Percentiles rank a stretch among this genome's conserved stretches.
phyloP scores from a whole-genome alignment of 2,797 vertebrate species.

The Peromyscus nudipes region DNA sequence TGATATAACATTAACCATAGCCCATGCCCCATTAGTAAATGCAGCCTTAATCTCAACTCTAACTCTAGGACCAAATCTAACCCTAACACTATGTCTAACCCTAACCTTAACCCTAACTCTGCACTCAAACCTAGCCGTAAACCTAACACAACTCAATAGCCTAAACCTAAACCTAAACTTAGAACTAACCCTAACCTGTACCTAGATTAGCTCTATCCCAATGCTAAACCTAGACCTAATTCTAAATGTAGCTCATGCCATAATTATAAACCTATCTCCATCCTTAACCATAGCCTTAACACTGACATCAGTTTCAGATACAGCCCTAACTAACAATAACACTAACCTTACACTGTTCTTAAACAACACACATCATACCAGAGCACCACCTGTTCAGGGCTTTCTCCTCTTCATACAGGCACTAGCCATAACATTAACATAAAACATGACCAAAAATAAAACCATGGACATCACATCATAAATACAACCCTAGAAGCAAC shows the following conservation, averaged over 20 bases:
- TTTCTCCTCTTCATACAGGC: background rate
- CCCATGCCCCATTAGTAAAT: background rate
- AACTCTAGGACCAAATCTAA: background rate
- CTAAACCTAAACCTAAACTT: background rate
- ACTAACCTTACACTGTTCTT: background rate
- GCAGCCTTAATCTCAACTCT: background rate
- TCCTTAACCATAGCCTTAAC: background rate
- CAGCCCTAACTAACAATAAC: background rate
- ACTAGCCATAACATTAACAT: background rate
- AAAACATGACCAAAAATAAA: background rate
- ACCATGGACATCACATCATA: too few species aligned
- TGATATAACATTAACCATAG: background rate
- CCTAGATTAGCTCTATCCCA: background rate
- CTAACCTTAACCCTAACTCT: background rate
- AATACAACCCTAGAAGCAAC: background rate
- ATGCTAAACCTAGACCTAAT: background rate
- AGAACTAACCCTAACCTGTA: background rate
- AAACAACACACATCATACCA: background rate
- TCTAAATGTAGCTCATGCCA: background rate
- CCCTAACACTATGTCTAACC: background rate
- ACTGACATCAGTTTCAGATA: background rate
- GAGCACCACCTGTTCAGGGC: background rate
- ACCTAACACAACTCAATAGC: background rate
- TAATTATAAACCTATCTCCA: background rate
- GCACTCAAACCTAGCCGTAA: background rate